A percentile compares a stretch with the other conserved stretches of the same genome.
These are phyloP conservation scores for Sciurus carolinensis DNA, from an alignment of 2,797 vertebrate species.

Conservation along the genomic window DNA sequence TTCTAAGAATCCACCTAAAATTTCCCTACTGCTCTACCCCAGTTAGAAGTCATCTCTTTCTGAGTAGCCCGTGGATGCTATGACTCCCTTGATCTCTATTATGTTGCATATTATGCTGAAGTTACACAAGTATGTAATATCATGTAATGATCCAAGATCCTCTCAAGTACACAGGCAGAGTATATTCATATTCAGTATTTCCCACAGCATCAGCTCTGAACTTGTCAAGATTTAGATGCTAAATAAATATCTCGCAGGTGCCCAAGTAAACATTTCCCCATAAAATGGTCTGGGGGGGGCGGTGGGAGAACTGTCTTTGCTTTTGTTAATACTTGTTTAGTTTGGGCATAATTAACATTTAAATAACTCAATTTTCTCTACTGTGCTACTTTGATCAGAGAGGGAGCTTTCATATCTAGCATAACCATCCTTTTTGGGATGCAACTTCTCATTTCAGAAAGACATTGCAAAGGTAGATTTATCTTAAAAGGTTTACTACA, in stretches of 20 bases:
- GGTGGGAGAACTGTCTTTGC: background rate
- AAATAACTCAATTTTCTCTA: constrained; percentile 66
- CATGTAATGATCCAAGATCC: background rate
- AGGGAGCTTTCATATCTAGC: constrained; percentile 22
- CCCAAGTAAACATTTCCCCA: background rate
- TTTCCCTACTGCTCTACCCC: background rate
- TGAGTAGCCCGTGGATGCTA: background rate
- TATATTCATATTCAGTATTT: constrained; percentile 18
- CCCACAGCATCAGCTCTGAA: background rate
- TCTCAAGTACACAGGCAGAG: background rate
- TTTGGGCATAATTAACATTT: constrained; percentile 61
- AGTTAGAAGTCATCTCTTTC: background rate
- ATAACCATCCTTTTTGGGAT: background rate
- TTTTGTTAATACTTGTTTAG: constrained; percentile 14
- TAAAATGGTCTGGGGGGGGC: background rate
- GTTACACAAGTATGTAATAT: background rate
- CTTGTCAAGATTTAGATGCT: background rate
- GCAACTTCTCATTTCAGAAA: constrained; percentile 66
- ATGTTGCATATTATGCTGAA: background rate
- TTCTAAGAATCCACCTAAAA: background rate
- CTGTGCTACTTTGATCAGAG: constrained; percentile 52
- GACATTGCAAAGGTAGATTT: constrained; percentile 61
- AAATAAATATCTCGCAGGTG: background rate
- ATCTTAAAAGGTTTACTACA: constrained; percentile 70
- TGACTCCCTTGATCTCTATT: background rate